These are phyloP conservation scores for Carassius auratus DNA, from an alignment of 2,113 vertebrate species.

Conservation along the genomic window DNA sequence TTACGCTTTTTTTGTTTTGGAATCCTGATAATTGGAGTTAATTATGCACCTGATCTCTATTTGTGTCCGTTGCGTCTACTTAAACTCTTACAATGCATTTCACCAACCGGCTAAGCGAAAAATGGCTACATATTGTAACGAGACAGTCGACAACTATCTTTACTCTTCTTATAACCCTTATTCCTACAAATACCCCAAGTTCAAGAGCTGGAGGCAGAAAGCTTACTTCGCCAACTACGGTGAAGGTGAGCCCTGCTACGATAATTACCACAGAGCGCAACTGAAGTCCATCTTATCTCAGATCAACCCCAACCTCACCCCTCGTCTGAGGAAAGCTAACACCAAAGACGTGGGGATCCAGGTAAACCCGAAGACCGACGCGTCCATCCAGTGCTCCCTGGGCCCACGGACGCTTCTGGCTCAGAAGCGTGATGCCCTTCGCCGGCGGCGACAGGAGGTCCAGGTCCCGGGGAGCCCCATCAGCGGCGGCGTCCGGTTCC, in stretches of 20 bases:
- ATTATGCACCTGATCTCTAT: constrained; percentile 47
- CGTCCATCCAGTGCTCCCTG: constrained; percentile 88
- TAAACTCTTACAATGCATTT: constrained; percentile 63
- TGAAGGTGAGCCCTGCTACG: constrained; percentile 82
- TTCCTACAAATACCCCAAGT: constrained; percentile 73
- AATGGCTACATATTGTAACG: constrained; percentile 84
- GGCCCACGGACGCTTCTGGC: constrained; percentile 83
- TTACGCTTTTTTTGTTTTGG: no score
- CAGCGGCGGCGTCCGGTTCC: constrained; percentile 76
- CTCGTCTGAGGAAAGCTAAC: constrained; percentile 81
- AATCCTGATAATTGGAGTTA: constrained; percentile 6
- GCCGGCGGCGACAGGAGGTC: constrained; percentile 60
- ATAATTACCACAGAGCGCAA: constrained; percentile 89
- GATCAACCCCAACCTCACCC: constrained; percentile 84
- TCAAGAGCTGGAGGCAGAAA: constrained; percentile 80
- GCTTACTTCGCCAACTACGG: constrained; percentile 73
- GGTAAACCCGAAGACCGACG: constrained; percentile 87
- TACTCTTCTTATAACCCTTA: constrained; percentile 81
- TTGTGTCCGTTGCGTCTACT: constrained; percentile 63
- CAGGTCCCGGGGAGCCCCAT: constrained; percentile 69
- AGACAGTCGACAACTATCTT: constrained; percentile 80
- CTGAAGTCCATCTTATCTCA: constrained; percentile 89
- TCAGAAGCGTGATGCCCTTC: constrained; percentile 66
- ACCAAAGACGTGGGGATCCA: constrained; percentile 90
- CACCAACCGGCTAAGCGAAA: constrained; percentile 63